phyloP scores from a whole-genome alignment of 2,797 vertebrate genomes.

The Hyperoplus immaculatus region DNA sequence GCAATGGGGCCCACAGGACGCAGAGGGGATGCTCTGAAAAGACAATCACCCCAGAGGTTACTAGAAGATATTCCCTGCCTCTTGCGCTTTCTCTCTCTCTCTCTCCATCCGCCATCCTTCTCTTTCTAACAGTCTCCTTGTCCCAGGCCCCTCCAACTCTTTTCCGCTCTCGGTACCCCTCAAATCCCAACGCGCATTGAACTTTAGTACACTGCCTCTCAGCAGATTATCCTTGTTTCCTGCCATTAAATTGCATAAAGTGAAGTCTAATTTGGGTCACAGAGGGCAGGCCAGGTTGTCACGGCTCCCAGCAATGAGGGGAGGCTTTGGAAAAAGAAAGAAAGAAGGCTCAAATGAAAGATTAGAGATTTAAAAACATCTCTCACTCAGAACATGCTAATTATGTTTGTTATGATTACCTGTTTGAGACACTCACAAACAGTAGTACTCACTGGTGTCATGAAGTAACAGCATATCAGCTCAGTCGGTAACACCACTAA shows the following conservation, averaged over 20 bases:
- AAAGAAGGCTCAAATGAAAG: background rate
- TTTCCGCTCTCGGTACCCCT: slow-evolving; percentile 15
- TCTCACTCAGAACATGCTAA: slow-evolving; percentile 11
- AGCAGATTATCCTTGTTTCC: slow-evolving; percentile 27
- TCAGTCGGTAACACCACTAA: too few species aligned
- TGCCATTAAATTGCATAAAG: slow-evolving; percentile 29
- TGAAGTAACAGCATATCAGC: too few species aligned
- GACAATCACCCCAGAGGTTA: slow-evolving; percentile 65
- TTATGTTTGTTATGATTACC: slow-evolving; percentile 31
- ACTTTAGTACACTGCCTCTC: slow-evolving; percentile 47
- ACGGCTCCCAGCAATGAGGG: background rate
- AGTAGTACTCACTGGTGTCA: too few species aligned
- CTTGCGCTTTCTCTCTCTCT: slow-evolving; percentile 23
- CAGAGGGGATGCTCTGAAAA: slow-evolving; percentile 29
- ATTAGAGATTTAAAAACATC: slow-evolving; percentile 9
- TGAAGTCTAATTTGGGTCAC: slow-evolving; percentile 44
- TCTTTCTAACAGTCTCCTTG: slow-evolving; percentile 27
- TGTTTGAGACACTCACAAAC: slow-evolving; percentile 2
- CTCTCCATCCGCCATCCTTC: slow-evolving; percentile 1
- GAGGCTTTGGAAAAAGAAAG: background rate
- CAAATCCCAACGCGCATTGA: slow-evolving; percentile 33
- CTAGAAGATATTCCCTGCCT: slow-evolving; percentile 64
- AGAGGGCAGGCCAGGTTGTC: slow-evolving; percentile 14
- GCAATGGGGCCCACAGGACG: slow-evolving; percentile 64
- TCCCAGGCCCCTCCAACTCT: background rate